Percentiles rank a stretch among this genome's conserved stretches.
Conservation (phyloP, 2,888 invertebrate species). For the Isoperla grammatica region DNA sequence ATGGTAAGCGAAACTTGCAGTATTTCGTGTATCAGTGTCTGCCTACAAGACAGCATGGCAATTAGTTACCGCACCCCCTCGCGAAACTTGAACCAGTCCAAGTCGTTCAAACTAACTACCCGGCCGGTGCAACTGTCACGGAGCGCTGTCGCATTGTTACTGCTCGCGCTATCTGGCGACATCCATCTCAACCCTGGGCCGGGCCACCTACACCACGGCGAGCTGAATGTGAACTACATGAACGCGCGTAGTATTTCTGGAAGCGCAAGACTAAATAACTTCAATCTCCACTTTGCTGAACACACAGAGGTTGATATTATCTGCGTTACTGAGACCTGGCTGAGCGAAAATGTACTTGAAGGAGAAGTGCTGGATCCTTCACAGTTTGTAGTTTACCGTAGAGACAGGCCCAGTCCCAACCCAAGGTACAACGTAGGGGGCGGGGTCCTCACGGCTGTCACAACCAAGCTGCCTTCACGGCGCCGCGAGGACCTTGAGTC, state of each 20-base stretch:
- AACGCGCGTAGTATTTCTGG: not conserved
- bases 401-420: not conserved
- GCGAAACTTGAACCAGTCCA: too few relatives aligned
- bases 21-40: too few relatives aligned
- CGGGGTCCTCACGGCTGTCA: not conserved
- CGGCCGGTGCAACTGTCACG: too few relatives aligned
- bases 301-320: not conserved
- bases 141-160: too few relatives aligned
- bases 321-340: not conserved
- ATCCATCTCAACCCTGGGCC: too few relatives aligned
- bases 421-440: not conserved
- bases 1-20: too few relatives aligned
- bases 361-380: not conserved
- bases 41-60: too few relatives aligned
- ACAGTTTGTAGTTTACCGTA: not conserved
- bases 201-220: too few relatives aligned
- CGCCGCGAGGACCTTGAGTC: conserved; percentile 5
- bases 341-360: not conserved
- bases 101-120: too few relatives aligned
- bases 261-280: not conserved
- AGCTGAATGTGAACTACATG: not conserved
- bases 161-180: too few relatives aligned
- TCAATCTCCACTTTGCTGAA: not conserved
- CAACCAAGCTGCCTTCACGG: not conserved
- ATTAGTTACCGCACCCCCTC: too few relatives aligned